Base-by-base conservation (phyloP, 2,888 invertebrate species). In the Melieria omissa region DNA sequence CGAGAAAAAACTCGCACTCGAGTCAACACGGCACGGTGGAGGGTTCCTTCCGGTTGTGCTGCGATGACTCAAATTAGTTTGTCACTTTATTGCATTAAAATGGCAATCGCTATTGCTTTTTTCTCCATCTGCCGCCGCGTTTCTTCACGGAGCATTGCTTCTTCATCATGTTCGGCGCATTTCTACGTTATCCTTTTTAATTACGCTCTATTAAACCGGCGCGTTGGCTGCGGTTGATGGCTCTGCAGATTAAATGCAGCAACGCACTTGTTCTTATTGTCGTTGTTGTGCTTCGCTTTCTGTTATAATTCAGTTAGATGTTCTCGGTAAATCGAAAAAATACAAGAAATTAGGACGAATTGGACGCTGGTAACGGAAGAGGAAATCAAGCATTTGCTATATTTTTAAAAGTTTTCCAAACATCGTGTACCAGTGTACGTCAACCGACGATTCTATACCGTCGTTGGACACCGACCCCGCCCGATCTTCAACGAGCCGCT, bases 181-280 rank as follows among this genome's bases (percentile, higher is more conserved):
- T 69, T 69, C 63, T 71, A 42, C 71, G 68, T 65, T 69, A 74
- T 73, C 66, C 71, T 55, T 73, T 75, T 75, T 75, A 73, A 75
- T 75, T 72, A 75, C 71, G 64, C 66, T 64, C 69, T 71, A 73
- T 75, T 75, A 70, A 73, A 73, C 64, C 49, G 58, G 52, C 64
- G 64, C 49, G 58, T 65, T 71, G 47, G 61, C 65, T 65, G 65
- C 60, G 70, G 74, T 76, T 77, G 77, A 77, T 76, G 75, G 73
- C 75, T 75, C 29, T 73, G 74, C 73, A 78, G 78, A 78, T 78
- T 78, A 78, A 78, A 78, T 78, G 76, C 76, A 76, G 72, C 45
- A 10, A 14, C 29, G 57, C 66, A 67, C 29, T 29, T 29, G 29
- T 29, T 29, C 29, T 29, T 29, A 29, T 29, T 29, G 29, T 29